A percentile compares a stretch with the other conserved stretches of the same genome.
phyloP scores from a whole-genome alignment of 1,140 invertebrate genomes.

The Sitophilus oryzae region DNA sequence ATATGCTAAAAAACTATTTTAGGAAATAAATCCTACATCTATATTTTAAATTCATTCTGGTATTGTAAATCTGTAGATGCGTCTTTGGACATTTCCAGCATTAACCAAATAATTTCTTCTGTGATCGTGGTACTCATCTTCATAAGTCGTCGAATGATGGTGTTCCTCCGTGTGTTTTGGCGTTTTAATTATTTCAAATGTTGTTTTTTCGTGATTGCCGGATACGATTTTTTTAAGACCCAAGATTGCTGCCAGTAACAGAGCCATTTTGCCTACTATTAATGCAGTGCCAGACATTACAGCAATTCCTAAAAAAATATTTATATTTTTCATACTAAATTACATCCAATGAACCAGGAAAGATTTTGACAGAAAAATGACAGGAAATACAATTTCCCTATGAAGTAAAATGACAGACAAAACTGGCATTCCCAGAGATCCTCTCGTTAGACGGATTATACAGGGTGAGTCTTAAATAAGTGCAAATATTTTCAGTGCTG shows the following conservation, averaged over 20 bases:
- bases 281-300: constrained; percentile 66
- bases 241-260: constrained; percentile 67
- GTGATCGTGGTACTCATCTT: constrained; percentile 60
- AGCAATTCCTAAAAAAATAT: constrained; percentile 52
- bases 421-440: too few relatives aligned
- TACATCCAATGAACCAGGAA: too few relatives aligned
- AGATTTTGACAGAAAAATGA: too few relatives aligned
- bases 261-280: constrained; percentile 66
- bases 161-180: constrained; percentile 72
- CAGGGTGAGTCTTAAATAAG: too few relatives aligned
- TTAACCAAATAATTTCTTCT: constrained; percentile 20
- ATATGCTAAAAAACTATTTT: too few relatives aligned
- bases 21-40: background rate
- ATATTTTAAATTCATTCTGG: constrained; percentile 16
- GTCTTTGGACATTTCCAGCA: constrained; percentile 7
- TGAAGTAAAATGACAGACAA: too few relatives aligned
- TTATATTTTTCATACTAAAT: too few relatives aligned
- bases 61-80: constrained; percentile 15
- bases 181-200: constrained; percentile 78
- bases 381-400: too few relatives aligned
- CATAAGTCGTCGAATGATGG: constrained; percentile 66
- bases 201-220: constrained; percentile 65
- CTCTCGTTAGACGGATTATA: too few relatives aligned
- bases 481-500: too few relatives aligned
- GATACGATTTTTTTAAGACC: constrained; percentile 69